Conservation (phyloP, 1,140 invertebrate species). For the Apis dorsata region DNA sequence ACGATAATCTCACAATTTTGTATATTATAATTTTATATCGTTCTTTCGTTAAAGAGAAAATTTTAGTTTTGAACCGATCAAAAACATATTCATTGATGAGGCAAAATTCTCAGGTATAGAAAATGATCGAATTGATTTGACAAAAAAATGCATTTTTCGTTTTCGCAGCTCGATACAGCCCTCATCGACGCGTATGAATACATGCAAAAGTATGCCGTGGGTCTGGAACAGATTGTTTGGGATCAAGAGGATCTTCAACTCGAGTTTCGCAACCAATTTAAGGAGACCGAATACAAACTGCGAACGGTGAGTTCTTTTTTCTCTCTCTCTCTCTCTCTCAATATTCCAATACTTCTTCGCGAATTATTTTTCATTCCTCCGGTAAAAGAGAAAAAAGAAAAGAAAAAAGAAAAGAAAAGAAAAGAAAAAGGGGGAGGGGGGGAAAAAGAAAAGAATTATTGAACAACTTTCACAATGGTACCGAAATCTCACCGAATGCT, state of each 20-base stretch:
- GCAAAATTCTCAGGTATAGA: neutral
- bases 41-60: neutral
- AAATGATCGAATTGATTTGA: neutral
- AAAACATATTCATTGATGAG: neutral
- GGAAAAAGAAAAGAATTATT: neutral
- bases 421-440: too few relatives aligned
- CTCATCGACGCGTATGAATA: constrained; percentile 82
- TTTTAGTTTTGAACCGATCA: too few relatives aligned
- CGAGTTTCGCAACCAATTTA: constrained; percentile 81
- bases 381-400: neutral
- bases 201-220: constrained; percentile 85
- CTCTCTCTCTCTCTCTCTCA: too few relatives aligned
- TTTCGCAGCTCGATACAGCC: constrained; percentile 80
- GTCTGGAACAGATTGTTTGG: constrained; percentile 84
- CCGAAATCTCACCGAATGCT: constrained; percentile 15
- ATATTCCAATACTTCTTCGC: neutral
- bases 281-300: constrained; percentile 81
- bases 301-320: constrained; percentile 78
- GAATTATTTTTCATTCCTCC: neutral
- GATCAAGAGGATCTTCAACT: constrained; percentile 81
- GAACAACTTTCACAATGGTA: constrained; percentile 61
- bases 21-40: neutral
- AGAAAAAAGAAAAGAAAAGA: too few relatives aligned
- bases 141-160: constrained; percentile 27
- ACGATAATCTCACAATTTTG: too few relatives aligned